A percentile compares a stretch with the other conserved stretches of the same genome.
Conservation (phyloP, 2,113 vertebrate genomes). For the Pachycephala philippinensis region DNA sequence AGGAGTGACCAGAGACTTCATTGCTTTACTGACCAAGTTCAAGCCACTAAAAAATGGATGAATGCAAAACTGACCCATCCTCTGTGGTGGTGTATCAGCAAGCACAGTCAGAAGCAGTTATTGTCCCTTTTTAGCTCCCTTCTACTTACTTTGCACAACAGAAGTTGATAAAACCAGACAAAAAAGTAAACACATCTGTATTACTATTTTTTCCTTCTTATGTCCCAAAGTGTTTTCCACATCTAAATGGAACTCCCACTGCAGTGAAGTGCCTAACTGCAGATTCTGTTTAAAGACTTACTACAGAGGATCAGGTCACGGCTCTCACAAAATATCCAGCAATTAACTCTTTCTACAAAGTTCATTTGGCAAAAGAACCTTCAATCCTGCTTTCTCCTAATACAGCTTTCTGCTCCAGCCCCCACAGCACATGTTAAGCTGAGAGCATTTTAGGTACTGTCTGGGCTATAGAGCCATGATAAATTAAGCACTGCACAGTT, state of each 20-base stretch:
- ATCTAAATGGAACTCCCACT: background rate
- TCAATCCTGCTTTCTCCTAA: background rate
- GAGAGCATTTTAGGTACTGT: background rate
- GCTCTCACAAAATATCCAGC: background rate
- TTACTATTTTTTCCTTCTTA: background rate
- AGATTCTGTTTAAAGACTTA: background rate
- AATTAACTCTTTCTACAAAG: background rate
- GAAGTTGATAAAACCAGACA: background rate
- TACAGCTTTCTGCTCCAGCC: background rate
- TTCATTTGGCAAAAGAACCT: background rate
- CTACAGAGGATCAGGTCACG: background rate
- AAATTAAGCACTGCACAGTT: background rate
- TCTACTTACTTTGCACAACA: background rate
- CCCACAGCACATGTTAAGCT: background rate
- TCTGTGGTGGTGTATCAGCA: background rate
- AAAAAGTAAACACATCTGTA: background rate
- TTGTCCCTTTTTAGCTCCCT: background rate
- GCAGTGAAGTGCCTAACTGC: background rate
- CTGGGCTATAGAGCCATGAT: background rate
- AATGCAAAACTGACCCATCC: slow-evolving; percentile 28
- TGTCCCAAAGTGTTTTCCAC: background rate
- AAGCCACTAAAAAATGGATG: slow-evolving; percentile 39
- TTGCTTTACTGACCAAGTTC: background rate
- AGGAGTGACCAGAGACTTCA: background rate
- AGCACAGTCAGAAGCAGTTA: background rate